Conservation (phyloP, 2,888 invertebrate genomes). For the Oligia strigilis region DNA sequence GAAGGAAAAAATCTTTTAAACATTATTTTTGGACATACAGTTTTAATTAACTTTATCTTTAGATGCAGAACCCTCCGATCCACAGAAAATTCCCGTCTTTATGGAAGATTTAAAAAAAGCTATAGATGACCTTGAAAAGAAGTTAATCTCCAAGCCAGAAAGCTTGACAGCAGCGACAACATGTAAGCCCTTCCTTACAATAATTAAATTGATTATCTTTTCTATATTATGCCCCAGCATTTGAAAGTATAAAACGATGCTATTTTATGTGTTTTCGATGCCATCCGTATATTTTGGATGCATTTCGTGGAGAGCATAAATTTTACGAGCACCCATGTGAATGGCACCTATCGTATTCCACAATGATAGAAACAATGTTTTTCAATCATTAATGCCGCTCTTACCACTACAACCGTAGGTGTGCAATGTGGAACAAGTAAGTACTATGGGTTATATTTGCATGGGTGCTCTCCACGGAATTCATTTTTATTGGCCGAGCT, state of each 20-base stretch:
- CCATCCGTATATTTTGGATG: neutral
- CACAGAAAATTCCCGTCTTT: conserved; percentile 70
- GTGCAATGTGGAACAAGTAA: neutral
- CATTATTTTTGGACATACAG: neutral
- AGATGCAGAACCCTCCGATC: neutral
- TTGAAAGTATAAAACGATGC: neutral
- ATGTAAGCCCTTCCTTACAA: conserved; percentile 19
- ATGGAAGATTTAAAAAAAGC: conserved; percentile 79
- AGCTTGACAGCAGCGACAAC: neutral
- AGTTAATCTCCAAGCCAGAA: conserved; percentile 1
- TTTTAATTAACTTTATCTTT: neutral
- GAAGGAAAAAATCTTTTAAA: neutral
- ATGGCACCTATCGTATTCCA: neutral
- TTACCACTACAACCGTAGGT: neutral
- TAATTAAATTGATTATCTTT: neutral
- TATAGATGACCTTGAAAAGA: conserved; percentile 74
- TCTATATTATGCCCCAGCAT: neutral
- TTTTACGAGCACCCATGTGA: neutral
- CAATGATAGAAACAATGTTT: neutral
- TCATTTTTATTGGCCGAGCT: neutral
- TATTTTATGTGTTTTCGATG: neutral
- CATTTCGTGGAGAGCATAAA: too few relatives aligned
- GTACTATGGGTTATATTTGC: neutral
- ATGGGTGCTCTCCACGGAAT: too few relatives aligned
- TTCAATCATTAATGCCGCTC: neutral